A percentile compares a stretch with the other conserved stretches of the same genome.
Evolutionary conservation across 2,888 invertebrate species (phyloP).

Genomic region (Heteromyza rotundicornis): DNA sequence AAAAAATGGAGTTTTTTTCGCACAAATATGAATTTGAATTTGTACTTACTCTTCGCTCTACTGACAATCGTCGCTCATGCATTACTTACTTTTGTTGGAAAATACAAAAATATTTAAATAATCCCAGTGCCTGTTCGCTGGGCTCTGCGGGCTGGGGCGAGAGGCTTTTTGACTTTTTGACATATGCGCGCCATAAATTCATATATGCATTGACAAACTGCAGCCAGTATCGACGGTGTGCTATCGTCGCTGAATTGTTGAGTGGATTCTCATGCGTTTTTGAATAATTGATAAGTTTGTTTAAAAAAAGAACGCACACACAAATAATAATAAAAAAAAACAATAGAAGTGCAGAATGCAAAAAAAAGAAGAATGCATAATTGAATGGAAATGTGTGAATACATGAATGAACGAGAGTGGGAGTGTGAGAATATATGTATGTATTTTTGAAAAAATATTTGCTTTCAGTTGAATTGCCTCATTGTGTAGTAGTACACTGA

Average conservation of each 20-base stretch:
- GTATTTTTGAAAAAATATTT: not conserved
- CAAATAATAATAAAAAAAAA: too few species aligned
- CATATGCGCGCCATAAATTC: conserved; percentile 13
- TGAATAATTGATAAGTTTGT: conserved; percentile 46
- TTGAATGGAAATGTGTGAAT: not conserved
- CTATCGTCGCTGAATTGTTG: conserved; percentile 15
- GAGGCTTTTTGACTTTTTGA: not conserved
- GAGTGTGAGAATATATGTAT: not conserved
- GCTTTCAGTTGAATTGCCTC: not conserved
- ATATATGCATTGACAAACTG: conserved; percentile 23
- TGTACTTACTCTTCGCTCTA: not conserved
- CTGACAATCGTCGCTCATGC: not conserved
- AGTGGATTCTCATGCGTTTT: conserved; percentile 40
- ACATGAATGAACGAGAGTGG: not conserved
- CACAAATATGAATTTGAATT: not conserved
- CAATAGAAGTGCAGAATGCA: not conserved
- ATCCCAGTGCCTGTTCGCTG: not conserved
- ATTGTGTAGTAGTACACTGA: too few species aligned
- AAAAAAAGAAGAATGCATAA: not conserved
- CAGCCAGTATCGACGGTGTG: not conserved
- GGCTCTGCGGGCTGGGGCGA: not conserved
- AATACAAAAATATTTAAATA: not conserved
- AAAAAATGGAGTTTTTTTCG: not conserved
- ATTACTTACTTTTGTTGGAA: not conserved
- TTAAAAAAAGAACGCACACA: not conserved